Percentiles rank a stretch among this genome's conserved stretches.
These are phyloP conservation scores for Pantherophis alleghaniensis DNA, from an alignment of 2,797 vertebrate genomes.

Conservation along the genomic window DNA sequence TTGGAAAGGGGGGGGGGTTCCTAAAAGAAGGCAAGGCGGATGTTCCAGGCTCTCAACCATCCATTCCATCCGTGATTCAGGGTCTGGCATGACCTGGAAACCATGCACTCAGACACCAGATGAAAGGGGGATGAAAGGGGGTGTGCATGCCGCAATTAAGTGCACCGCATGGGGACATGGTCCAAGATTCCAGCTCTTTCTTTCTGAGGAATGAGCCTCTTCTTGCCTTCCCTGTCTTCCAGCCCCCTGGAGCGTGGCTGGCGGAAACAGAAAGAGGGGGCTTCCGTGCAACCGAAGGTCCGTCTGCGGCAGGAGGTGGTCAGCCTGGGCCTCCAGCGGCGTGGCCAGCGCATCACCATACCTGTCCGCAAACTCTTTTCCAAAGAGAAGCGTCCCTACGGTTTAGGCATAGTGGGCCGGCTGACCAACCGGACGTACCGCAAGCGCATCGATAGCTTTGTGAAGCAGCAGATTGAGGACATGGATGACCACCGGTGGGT, in stretches of 20 bases:
- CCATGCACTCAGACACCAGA: background rate
- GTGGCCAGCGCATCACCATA: conserved; percentile 87
- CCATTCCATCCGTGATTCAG: background rate
- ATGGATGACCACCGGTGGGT: conserved; percentile 94
- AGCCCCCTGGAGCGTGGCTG: conserved; percentile 91
- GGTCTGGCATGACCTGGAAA: background rate
- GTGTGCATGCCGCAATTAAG: background rate
- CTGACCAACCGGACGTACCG: conserved; percentile 96
- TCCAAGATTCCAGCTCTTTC: background rate
- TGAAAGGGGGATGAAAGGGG: background rate
- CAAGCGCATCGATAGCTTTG: conserved; percentile 91
- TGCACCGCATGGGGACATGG: accelerated
- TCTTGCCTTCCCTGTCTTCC: background rate
- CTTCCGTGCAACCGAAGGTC: conserved; percentile 80
- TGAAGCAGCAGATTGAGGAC: conserved; percentile 95
- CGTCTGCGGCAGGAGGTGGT: conserved; percentile 92
- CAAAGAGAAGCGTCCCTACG: conserved; percentile 92
- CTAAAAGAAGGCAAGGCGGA: too few relatives aligned
- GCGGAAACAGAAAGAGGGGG: conserved; percentile 86
- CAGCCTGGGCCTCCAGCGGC: conserved; percentile 77
- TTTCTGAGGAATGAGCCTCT: too few relatives aligned
- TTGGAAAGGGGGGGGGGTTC: too few relatives aligned
- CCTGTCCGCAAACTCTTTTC: conserved; percentile 93
- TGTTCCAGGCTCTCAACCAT: background rate
- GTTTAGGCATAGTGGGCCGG: conserved; percentile 93